Evolutionary conservation across 1,140 invertebrate species (phyloP).

Genomic region (Bombus soroeensis): DNA sequence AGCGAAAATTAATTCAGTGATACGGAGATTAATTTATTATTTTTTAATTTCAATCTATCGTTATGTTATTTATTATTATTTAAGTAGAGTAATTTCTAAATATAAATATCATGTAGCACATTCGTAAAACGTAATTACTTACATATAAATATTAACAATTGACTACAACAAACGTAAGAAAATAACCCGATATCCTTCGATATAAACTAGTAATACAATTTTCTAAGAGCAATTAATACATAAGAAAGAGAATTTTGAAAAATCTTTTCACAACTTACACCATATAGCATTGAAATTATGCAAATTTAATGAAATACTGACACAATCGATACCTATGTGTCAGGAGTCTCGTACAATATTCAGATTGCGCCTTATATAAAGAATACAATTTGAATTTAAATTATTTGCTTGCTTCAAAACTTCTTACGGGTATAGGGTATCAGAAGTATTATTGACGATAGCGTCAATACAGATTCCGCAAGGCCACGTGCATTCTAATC

Average conservation of each 20-base stretch:
- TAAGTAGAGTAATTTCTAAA: not conserved
- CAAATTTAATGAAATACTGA: not conserved
- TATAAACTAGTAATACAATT: not conserved
- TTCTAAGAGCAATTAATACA: not conserved
- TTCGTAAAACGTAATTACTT: not conserved
- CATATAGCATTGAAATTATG: not conserved
- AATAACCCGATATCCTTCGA: not conserved
- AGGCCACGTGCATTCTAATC: conserved; percentile 82
- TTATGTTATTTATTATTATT: not conserved
- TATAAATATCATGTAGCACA: not conserved
- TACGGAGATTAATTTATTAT: too few species aligned
- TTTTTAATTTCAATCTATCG: not conserved
- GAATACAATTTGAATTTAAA: conserved; percentile 28
- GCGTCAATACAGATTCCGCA: conserved; percentile 58
- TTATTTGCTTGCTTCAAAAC: conserved; percentile 26
- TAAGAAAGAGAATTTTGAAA: not conserved
- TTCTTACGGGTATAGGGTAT: conserved; percentile 36
- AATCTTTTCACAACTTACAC: not conserved
- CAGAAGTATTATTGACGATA: conserved; percentile 24
- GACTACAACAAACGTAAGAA: not conserved
- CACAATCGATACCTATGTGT: not conserved
- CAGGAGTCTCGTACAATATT: not conserved
- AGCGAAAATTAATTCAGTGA: not conserved
- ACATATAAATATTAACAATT: not conserved
- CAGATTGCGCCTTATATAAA: not conserved